Percentiles rank a stretch among this genome's conserved stretches.
These are phyloP conservation scores for Drosophila yakuba DNA, from an alignment of 1,140 invertebrate species.

Conservation along the genomic window DNA sequence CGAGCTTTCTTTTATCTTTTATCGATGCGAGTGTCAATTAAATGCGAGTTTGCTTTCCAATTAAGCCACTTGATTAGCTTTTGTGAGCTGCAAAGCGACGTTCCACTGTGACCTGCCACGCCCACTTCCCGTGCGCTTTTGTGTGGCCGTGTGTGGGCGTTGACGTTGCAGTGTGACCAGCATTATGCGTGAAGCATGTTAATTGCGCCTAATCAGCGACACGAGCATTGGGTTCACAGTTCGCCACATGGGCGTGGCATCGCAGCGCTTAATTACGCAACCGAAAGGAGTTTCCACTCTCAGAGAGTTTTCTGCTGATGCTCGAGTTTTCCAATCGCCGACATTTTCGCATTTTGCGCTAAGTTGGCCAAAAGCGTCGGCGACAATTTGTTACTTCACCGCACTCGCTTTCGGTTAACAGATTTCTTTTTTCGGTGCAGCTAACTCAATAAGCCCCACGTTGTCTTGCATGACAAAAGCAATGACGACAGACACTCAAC, in stretches of 20 bases:
- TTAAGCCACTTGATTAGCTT: slow-evolving; percentile 79
- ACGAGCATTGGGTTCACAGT: slow-evolving; percentile 16
- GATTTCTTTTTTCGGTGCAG: slow-evolving; percentile 61
- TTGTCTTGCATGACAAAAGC: slow-evolving; percentile 63
- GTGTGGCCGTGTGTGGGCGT: slow-evolving; percentile 12
- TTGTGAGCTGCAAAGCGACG: slow-evolving; percentile 25
- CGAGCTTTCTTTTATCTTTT: slow-evolving; percentile 31
- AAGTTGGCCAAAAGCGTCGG: slow-evolving; percentile 25
- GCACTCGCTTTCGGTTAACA: slow-evolving; percentile 57
- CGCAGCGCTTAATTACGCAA: slow-evolving; percentile 68
- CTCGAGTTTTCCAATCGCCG: slow-evolving; percentile 6
- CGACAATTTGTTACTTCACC: slow-evolving; percentile 52
- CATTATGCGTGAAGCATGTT: slow-evolving; percentile 72
- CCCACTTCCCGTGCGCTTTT: neutral
- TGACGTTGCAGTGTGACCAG: slow-evolving; percentile 44
- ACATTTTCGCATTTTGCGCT: slow-evolving; percentile 5
- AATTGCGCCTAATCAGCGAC: slow-evolving; percentile 74
- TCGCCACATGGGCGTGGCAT: slow-evolving; percentile 49
- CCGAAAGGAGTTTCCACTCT: slow-evolving; percentile 2
- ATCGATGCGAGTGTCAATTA: slow-evolving; percentile 70
- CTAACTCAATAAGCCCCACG: slow-evolving; percentile 72
- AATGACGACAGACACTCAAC: slow-evolving; percentile 71
- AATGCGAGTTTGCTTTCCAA: slow-evolving; percentile 80
- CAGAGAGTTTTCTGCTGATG: slow-evolving; percentile 15
- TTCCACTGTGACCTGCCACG: slow-evolving; percentile 2